Evolutionary conservation across 2,888 invertebrate genomes (phyloP), one percentile per base, ranked within the genome.

Genomic region (Caenorhabditis japonica): DNA sequence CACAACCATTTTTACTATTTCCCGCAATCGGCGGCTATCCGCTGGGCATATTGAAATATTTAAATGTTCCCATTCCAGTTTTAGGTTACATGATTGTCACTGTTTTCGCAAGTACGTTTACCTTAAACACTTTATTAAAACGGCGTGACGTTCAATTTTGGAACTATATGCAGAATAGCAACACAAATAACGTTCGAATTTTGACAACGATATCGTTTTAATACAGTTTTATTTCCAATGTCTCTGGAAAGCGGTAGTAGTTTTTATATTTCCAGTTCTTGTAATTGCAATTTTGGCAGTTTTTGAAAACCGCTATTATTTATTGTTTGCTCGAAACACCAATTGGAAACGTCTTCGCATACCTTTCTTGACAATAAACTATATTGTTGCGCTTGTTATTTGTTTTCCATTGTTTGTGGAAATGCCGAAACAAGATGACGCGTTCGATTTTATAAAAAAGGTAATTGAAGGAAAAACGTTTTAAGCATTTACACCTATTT

Each of bases 11-110:
- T 41, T 7, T 66, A 2, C 0, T 66, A n/a, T 19, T 44, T 2
- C 66, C 66, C 1, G 36, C 19, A 1, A n/a, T 43, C 27, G 51
- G 43, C 8, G 51, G 34, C 10, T 49, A 33, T 43, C 25, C 49
- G 2, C 4, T 49, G 21, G 56, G 55, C 2, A 15, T 47, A 10
- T 8, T 49, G n/a, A 17, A 1, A 4, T 2, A 34, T 7, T 13
- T 56, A 2, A 56, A 49, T n/a, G n/a, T n/a, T n/a, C n/a, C n/a
- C n/a, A n/a, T n/a, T n/a, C 2, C 13, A 19, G 23, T 5, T 3
- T 3, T 38, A 23, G 8, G 38, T 23, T 3, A 5, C 8, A 8
- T 41, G 8, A 10, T 41, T 15, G 8, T 41, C 15, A 3, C 17
- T 15, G 5, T 30, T 15, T 15, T 47, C 19, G 47, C 30, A 3